These are phyloP conservation scores for Platycercus adscitus DNA, from an alignment of 2,113 vertebrate genomes.

Conservation along the genomic window DNA sequence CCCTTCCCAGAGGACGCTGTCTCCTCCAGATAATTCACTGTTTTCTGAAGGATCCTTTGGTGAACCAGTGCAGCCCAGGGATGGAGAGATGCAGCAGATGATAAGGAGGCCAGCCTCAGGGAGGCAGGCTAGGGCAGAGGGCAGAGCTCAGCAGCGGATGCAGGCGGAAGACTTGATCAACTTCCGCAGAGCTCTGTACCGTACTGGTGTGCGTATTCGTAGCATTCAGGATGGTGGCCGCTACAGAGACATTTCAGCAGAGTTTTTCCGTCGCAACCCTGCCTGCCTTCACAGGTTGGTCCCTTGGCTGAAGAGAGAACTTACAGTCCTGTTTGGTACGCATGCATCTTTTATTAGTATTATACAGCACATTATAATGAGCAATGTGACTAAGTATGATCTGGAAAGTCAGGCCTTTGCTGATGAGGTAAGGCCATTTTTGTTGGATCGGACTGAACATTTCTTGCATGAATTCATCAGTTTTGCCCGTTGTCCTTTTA, in stretches of 20 bases:
- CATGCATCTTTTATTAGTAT: conserved; percentile 86
- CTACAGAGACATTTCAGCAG: conserved; percentile 87
- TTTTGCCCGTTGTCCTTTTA: conserved; percentile 90
- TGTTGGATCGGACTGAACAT: conserved; percentile 87
- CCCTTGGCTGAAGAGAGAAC: conserved; percentile 92
- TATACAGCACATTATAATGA: conserved; percentile 88
- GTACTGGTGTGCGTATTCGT: conserved; percentile 80
- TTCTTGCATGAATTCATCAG: conserved; percentile 91
- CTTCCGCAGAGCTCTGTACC: conserved; percentile 91
- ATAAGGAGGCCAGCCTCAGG: conserved; percentile 80
- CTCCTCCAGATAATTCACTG: conserved; percentile 84
- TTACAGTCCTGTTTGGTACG: conserved; percentile 87
- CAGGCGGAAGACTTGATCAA: conserved; percentile 89
- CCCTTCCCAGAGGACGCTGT: conserved; percentile 68
- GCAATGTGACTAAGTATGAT: conserved; percentile 83
- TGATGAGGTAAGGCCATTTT: conserved; percentile 86
- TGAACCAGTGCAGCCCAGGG: conserved; percentile 60
- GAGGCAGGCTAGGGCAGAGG: conserved; percentile 79
- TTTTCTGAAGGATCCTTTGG: conserved; percentile 80
- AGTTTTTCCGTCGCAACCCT: conserved; percentile 91
- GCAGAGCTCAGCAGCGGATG: conserved; percentile 76
- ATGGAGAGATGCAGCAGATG: conserved; percentile 81
- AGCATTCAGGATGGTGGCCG: conserved; percentile 88
- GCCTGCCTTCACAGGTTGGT: conserved; percentile 92
- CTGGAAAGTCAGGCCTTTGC: conserved; percentile 84